Percentiles rank a stretch among this genome's conserved stretches.
Conservation (phyloP, 2,113 vertebrate genomes). For the Electrona antarctica region DNA sequence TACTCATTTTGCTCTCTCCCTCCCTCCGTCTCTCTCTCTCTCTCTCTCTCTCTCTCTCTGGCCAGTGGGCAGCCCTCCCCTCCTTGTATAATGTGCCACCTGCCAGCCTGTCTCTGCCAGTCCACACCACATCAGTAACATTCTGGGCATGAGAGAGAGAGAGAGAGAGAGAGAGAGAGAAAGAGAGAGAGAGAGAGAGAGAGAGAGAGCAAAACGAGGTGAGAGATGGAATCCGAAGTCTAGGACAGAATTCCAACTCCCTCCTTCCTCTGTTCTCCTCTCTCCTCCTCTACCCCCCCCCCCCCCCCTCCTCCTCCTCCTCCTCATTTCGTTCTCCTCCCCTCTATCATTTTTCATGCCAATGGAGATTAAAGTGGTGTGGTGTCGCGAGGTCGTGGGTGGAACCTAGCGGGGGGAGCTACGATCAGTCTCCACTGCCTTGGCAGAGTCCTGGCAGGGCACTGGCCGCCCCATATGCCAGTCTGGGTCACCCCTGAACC, state of each 20-base stretch:
- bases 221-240: neutral
- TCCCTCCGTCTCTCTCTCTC: neutral
- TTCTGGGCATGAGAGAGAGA: neutral
- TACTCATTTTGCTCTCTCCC: constrained; percentile 4
- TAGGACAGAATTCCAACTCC: constrained; percentile 3
- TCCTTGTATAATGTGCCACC: constrained; percentile 66
- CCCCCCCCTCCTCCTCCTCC: neutral
- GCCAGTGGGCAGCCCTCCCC: constrained; percentile 56
- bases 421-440: constrained; percentile 50
- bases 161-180: neutral
- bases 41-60: constrained; percentile 39
- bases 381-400: constrained; percentile 25
- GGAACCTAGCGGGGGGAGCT: constrained; percentile 6
- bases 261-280: constrained; percentile 44
- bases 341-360: constrained; percentile 52
- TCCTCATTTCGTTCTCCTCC: neutral
- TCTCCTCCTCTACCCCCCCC: neutral
- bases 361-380: constrained; percentile 54
- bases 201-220: neutral
- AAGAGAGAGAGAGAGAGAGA: neutral
- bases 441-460: constrained; percentile 41
- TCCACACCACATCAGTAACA: constrained; percentile 54
- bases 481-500: constrained; percentile 1
- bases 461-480: constrained; percentile 53
- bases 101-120: constrained; percentile 63